A percentile compares a stretch with the other conserved stretches of the same genome.
Conservation (phyloP, 1,140 invertebrate genomes). For the Papilio dardanus region DNA sequence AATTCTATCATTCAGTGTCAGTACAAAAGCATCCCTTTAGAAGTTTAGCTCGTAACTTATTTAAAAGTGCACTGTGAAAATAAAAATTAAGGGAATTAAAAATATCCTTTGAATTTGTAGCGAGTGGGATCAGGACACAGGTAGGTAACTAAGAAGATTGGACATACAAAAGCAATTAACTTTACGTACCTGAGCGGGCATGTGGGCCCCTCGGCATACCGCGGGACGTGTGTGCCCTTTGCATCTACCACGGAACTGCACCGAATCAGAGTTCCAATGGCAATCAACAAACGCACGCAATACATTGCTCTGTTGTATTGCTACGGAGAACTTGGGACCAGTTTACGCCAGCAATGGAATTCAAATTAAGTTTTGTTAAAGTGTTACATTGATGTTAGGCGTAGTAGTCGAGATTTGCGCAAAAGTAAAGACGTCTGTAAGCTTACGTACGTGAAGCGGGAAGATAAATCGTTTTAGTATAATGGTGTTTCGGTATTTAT, state of each 20-base stretch:
- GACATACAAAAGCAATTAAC: slow-evolving; percentile 79
- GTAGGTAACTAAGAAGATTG: slow-evolving; percentile 73
- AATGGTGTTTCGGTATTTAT: slow-evolving; percentile 75
- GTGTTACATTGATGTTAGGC: not conserved
- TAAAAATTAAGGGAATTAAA: slow-evolving; percentile 26
- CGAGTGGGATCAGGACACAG: slow-evolving; percentile 58
- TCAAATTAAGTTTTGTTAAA: not conserved
- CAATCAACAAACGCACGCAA: not conserved
- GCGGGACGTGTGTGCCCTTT: slow-evolving; percentile 46
- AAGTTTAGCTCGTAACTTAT: not conserved
- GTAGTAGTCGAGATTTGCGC: slow-evolving; percentile 60
- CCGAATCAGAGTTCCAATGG: not conserved
- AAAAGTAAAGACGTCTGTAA: slow-evolving; percentile 59
- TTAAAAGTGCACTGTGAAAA: slow-evolving; percentile 15
- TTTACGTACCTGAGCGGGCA: slow-evolving; percentile 60
- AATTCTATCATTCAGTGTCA: too few species aligned
- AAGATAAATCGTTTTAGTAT: slow-evolving; percentile 74
- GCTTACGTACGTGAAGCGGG: slow-evolving; percentile 52
- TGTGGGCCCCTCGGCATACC: slow-evolving; percentile 49
- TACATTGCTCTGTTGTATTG: not conserved
- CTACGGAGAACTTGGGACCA: too few species aligned
- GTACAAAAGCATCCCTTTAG: too few species aligned
- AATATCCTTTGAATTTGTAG: slow-evolving; percentile 46
- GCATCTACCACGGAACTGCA: slow-evolving; percentile 24
- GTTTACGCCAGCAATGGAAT: slow-evolving; percentile 5